phyloP scores from a whole-genome alignment of 2,797 vertebrate genomes.

The Enteromius anoplus region DNA sequence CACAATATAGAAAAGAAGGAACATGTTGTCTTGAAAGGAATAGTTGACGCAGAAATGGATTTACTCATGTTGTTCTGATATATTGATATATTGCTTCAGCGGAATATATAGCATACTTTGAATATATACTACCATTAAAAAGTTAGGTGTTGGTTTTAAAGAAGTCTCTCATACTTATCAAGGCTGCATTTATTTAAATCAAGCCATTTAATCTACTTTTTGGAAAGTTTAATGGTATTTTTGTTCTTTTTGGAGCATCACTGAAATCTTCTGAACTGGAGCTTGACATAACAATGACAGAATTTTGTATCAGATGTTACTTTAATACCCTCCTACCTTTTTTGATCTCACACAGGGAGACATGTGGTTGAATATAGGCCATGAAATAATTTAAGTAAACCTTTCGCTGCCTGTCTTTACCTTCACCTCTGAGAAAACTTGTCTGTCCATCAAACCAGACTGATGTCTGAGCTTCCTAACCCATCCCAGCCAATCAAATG shows the following conservation, averaged over 20 bases:
- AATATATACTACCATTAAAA: neutral
- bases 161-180: neutral
- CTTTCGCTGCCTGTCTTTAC: constrained; percentile 34
- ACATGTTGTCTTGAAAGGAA: neutral
- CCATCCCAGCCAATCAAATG: constrained; percentile 69
- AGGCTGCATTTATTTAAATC: neutral
- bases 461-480: constrained; percentile 55
- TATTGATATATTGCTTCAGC: neutral
- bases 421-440: constrained; percentile 36
- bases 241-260: neutral
- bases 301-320: neutral
- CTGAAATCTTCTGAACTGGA: neutral
- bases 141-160: neutral
- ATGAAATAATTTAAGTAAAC: constrained; percentile 38
- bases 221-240: neutral
- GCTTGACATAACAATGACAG: neutral
- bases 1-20: neutral
- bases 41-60: neutral
- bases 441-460: constrained; percentile 61
- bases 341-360: neutral
- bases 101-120: neutral
- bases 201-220: neutral
- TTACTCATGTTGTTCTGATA: neutral
- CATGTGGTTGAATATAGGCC: neutral
- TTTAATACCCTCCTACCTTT: neutral